Conservation (phyloP, 2,888 invertebrate species). For the Drosophila anceps region DNA sequence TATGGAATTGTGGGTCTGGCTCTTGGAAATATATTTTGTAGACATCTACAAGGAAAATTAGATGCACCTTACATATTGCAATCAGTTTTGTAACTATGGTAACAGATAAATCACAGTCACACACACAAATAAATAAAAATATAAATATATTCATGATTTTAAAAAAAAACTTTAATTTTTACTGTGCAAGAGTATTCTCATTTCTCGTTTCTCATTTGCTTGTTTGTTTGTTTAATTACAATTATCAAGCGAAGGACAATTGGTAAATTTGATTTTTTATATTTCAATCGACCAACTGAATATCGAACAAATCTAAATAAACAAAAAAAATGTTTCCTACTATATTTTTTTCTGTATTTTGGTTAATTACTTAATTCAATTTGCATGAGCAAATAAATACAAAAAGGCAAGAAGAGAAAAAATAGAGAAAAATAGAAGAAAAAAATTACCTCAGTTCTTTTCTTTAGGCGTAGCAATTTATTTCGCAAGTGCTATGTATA, state of each 20-base stretch:
- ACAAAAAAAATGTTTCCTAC: conserved; percentile 3
- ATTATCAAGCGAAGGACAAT: conserved; percentile 33
- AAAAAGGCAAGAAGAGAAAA: conserved; percentile 36
- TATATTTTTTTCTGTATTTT: conserved; percentile 22
- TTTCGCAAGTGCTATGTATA: conserved; percentile 61
- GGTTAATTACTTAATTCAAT: conserved; percentile 75
- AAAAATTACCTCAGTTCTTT: conserved; percentile 75
- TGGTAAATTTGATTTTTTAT: conserved; percentile 32
- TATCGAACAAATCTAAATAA: conserved; percentile 32
- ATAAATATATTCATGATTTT: background rate
- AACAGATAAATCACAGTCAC: too few relatives aligned
- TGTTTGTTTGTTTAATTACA: conserved; percentile 10
- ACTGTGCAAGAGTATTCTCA: background rate
- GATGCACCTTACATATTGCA: too few relatives aligned
- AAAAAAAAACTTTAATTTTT: background rate
- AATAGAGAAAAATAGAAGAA: conserved; percentile 41
- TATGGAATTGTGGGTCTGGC: background rate
- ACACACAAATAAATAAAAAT: too few relatives aligned
- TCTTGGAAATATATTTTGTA: background rate
- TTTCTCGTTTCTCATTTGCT: background rate
- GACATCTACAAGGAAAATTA: background rate
- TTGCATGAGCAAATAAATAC: conserved; percentile 63
- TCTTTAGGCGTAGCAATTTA: conserved; percentile 67
- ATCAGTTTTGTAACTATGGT: too few relatives aligned
- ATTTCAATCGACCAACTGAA: conserved; percentile 33